These are phyloP conservation scores for Pygoscelis antarcticus DNA, from an alignment of 2,113 vertebrate species.

Conservation along the genomic window DNA sequence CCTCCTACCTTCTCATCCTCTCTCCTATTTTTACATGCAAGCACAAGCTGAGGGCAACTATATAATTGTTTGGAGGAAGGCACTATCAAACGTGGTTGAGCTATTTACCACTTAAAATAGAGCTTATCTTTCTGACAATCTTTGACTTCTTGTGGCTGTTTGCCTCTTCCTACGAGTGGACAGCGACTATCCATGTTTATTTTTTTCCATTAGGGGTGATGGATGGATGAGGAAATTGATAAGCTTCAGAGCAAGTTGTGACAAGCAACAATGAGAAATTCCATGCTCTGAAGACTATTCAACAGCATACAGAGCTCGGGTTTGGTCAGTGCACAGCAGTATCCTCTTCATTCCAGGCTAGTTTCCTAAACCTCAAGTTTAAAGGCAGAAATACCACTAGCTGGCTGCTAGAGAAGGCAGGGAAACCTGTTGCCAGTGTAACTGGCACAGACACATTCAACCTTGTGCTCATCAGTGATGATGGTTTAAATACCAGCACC, in stretches of 20 bases:
- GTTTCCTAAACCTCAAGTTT: background rate
- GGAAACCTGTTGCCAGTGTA: background rate
- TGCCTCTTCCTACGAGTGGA: background rate
- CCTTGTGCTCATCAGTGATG: background rate
- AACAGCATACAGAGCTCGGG: background rate
- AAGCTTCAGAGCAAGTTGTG: background rate
- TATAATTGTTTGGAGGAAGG: background rate
- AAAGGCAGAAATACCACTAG: background rate
- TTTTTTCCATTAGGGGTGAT: background rate
- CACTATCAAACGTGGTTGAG: background rate
- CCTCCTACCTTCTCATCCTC: background rate
- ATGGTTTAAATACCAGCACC: background rate
- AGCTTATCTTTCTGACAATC: background rate
- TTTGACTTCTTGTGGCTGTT: background rate
- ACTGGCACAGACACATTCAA: background rate
- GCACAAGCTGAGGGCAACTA: background rate
- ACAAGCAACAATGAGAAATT: background rate
- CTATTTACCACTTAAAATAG: background rate
- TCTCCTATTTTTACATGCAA: background rate
- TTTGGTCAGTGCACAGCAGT: background rate
- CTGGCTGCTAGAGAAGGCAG: background rate
- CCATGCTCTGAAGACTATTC: background rate
- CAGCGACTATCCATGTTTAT: fast-evolving
- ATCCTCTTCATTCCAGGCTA: background rate
- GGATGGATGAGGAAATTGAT: background rate